A percentile compares a stretch with the other conserved stretches of the same genome.
These are phyloP conservation scores for Ceratitis capitata DNA, from an alignment of 1,140 invertebrate species.

Conservation along the genomic window DNA sequence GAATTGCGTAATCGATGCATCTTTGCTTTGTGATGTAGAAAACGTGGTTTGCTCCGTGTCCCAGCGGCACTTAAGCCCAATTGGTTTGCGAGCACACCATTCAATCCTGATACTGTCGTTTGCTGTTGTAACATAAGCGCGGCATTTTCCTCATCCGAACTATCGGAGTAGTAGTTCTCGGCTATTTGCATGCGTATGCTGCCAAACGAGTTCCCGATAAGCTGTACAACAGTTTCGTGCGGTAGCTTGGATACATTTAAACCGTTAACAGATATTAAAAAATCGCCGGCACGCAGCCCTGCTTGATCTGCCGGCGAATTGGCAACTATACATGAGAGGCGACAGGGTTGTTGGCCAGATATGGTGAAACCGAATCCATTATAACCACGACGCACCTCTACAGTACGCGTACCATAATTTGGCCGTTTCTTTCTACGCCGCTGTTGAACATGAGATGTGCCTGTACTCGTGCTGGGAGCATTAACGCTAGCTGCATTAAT, in stretches of 20 bases:
- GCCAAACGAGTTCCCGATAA: slow-evolving; percentile 87
- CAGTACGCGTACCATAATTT: slow-evolving; percentile 75
- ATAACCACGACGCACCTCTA: slow-evolving; percentile 84
- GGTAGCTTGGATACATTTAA: slow-evolving; percentile 86
- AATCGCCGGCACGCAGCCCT: slow-evolving; percentile 89
- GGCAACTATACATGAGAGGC: slow-evolving; percentile 86
- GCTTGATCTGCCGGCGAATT: slow-evolving; percentile 86
- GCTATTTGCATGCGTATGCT: slow-evolving; percentile 83
- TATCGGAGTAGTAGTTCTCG: slow-evolving; percentile 88
- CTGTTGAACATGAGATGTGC: slow-evolving; percentile 48
- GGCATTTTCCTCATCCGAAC: slow-evolving; percentile 66
- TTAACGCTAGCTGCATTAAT: no score
- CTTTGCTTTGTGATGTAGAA: slow-evolving; percentile 60
- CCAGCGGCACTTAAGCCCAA: slow-evolving; percentile 50
- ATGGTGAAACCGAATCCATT: slow-evolving; percentile 93
- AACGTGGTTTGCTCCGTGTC: slow-evolving; percentile 54
- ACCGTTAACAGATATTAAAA: slow-evolving; percentile 90
- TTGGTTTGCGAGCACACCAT: slow-evolving; percentile 43
- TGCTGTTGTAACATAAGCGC: slow-evolving; percentile 50
- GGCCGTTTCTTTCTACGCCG: slow-evolving; percentile 65
- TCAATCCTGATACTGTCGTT: slow-evolving; percentile 18
- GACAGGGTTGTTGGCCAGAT: slow-evolving; percentile 91
- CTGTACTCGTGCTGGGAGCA: not conserved
- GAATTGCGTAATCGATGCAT: slow-evolving; percentile 59
- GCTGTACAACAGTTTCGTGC: slow-evolving; percentile 90